Base-by-base conservation (phyloP, 1,140 invertebrate genomes). In the Fopius arisanus region DNA sequence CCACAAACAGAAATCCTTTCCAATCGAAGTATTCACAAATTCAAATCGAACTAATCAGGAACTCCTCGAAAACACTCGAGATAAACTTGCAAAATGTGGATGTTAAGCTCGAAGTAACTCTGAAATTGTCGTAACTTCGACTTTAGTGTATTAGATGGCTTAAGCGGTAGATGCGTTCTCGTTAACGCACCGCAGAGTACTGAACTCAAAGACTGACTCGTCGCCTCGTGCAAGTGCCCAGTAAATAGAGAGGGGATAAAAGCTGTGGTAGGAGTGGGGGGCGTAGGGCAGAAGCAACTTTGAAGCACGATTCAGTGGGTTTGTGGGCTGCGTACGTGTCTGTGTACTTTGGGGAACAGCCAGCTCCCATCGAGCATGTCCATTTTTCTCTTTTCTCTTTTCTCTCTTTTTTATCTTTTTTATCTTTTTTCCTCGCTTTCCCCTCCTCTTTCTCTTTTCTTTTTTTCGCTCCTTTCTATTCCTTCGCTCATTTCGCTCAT, bases 281-380 rank as follows among this genome's bases (percentile, higher is more conserved):
- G 70, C 70, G 70, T 66, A 70, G 54, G 62, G 62, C 59, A 72
- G 70, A 16, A 66, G 59, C 62, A 65, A 31, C 10, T 65, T 26
- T n/a, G 16, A 48, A 9, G 28, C 29, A 31, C 26, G 54, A 59
- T 59, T 59, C 41, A 51, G 21, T 68, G 68, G 43, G 68, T 70
- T 19, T 26, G 51, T n/a, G 31, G n/a, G 70, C 54, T 23, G 33
- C 19, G 54, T 59, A 28, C 21, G 54, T 28, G 54, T 59, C 54
- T 59, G 54, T 26, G 29, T 33, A 65, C 26, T n/a, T 65, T 65
- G 62, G 62, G 62, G 3, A 9, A 65, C 4, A 65, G 62, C 62
- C 62, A 65, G 62, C 0, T 65, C 28, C 16, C 10, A 65, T 19
- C 54, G 14, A 65, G 26, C 12, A 14, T 65, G 29, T 7, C 28